Percentiles rank a stretch among this genome's conserved stretches.
Evolutionary conservation across 2,113 vertebrate species (phyloP).

Genomic region (Burhinus bistriatus): DNA sequence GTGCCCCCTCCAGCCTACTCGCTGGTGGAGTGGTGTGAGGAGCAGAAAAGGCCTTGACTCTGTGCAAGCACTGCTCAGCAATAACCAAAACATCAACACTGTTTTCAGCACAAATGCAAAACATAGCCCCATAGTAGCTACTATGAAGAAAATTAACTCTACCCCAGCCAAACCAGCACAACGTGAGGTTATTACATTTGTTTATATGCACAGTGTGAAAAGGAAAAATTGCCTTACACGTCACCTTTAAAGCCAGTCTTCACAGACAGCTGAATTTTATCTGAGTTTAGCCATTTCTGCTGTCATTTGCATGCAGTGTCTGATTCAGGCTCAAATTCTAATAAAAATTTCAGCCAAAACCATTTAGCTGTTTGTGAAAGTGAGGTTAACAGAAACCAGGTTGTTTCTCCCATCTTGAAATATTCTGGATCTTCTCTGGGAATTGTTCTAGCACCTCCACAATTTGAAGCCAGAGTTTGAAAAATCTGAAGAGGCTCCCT

Average conservation of each 20-base stretch:
- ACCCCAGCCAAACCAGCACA: neutral
- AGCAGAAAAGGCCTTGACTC: neutral
- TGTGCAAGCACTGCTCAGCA: neutral
- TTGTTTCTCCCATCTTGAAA: neutral
- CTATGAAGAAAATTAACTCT: neutral
- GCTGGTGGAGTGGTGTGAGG: neutral
- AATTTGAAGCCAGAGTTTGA: neutral
- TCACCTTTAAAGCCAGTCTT: neutral
- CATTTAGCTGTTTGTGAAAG: neutral
- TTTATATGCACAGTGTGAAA: neutral
- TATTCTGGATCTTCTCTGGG: neutral
- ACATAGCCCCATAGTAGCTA: neutral
- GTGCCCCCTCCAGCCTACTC: neutral
- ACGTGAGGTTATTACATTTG: neutral
- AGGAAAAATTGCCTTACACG: neutral
- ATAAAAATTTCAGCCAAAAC: neutral
- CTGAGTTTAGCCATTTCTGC: neutral
- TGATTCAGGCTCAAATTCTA: neutral
- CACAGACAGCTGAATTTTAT: neutral
- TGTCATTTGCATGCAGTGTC: neutral
- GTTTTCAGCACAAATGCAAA: neutral
- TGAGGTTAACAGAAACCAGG: neutral
- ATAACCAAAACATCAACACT: neutral
- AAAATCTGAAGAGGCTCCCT: neutral
- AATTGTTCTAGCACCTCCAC: constrained; percentile 6